Conservation (phyloP, 53 echinoderm and acorn worm species). For the Stichopus horrens region DNA sequence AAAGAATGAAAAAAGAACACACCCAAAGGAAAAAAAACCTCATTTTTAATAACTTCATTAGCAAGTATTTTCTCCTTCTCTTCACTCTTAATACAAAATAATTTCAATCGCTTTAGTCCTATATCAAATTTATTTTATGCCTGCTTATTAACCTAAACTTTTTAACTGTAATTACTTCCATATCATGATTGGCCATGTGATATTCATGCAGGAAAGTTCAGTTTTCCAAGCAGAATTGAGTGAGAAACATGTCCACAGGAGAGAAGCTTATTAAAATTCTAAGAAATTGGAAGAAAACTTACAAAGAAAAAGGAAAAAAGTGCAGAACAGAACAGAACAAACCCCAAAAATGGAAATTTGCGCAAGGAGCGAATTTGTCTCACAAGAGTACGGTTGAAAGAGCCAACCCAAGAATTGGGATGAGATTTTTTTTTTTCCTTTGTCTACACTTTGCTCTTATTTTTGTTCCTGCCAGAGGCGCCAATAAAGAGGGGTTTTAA, state of each 20-base stretch:
- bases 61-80: neutral
- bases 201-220: conserved; percentile 18
- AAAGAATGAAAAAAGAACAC: neutral
- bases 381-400: neutral
- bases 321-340: neutral
- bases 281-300: neutral
- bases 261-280: no score
- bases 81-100: neutral
- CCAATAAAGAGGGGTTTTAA: conserved; percentile 33
- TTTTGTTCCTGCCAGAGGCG: conserved; percentile 47
- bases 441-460: conserved; percentile 38
- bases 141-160: conserved; percentile 43
- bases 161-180: neutral
- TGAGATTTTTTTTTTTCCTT: no score
- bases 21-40: neutral
- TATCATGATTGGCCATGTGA: neutral
- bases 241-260: no score
- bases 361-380: neutral
- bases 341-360: neutral
- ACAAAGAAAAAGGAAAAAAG: neutral
- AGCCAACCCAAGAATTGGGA: neutral
- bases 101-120: neutral
- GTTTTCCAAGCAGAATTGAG: neutral
- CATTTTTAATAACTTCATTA: neutral
- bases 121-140: conserved; percentile 19